These are phyloP conservation scores for Slavum lentiscoides DNA, from an alignment of 2,888 invertebrate genomes.

Conservation along the genomic window DNA sequence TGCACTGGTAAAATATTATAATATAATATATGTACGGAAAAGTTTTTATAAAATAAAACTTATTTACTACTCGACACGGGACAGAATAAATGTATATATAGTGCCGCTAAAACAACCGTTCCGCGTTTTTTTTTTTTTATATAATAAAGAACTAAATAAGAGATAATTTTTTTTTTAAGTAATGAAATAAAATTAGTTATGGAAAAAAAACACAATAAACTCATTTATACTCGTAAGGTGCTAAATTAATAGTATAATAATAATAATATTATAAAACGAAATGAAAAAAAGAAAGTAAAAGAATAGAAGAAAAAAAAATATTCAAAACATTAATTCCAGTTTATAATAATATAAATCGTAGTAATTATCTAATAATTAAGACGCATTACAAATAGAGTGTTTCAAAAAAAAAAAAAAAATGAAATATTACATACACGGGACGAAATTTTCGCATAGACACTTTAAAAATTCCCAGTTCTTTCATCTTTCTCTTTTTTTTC, in stretches of 20 bases:
- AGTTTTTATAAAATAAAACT: conserved; percentile 41
- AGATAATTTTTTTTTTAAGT: conserved; percentile 8
- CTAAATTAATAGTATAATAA: conserved; percentile 43
- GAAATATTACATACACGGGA: not conserved
- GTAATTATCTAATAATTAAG: conserved; percentile 25
- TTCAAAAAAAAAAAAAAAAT: too few relatives aligned
- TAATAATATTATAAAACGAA: conserved; percentile 8
- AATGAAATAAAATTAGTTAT: conserved; percentile 38
- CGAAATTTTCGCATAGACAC: not conserved
- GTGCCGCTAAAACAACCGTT: not conserved
- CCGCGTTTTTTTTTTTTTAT: not conserved
- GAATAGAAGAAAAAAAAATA: conserved; percentile 38
- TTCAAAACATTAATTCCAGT: conserved; percentile 33
- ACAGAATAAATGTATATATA: not conserved
- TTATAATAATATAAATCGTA: not conserved
- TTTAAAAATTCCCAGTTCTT: too few relatives aligned
- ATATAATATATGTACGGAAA: conserved; percentile 33
- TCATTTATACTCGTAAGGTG: conserved; percentile 40
- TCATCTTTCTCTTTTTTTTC: too few relatives aligned
- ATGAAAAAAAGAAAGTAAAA: conserved; percentile 10
- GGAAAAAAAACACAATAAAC: conserved; percentile 40
- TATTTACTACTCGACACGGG: conserved; percentile 36
- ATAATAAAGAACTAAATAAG: conserved; percentile 35
- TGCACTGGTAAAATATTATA: conserved; percentile 52
- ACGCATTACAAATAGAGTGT: conserved; percentile 2